These are phyloP conservation scores for Bombus confusus DNA, from an alignment of 1,140 invertebrate species.

Conservation along the genomic window DNA sequence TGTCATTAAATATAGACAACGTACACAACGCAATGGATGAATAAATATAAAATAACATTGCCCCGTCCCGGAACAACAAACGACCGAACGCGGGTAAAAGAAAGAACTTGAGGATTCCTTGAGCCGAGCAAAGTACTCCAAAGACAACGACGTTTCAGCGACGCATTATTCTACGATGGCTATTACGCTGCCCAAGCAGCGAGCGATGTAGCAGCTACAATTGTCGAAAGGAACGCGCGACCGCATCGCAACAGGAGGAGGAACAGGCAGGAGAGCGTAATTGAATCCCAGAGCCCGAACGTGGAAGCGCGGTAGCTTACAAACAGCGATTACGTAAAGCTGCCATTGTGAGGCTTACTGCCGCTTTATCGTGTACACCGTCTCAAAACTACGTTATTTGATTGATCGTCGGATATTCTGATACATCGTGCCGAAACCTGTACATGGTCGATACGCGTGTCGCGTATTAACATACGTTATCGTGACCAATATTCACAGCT, in stretches of 20 bases:
- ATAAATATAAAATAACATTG: not conserved
- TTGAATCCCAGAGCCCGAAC: constrained; percentile 64
- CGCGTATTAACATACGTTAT: constrained; percentile 53
- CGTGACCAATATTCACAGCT: not conserved
- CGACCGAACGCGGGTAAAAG: too few species aligned
- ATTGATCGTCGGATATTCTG: too few species aligned
- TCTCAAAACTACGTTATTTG: constrained; percentile 47
- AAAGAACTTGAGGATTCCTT: not conserved
- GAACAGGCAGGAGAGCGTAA: constrained; percentile 63
- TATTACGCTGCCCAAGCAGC: constrained; percentile 34
- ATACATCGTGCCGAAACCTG: constrained; percentile 17
- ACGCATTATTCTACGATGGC: constrained; percentile 35
- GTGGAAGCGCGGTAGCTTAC: constrained; percentile 67
- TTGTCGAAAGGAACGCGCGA: constrained; percentile 37
- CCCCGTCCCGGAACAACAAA: not conserved
- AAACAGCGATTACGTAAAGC: constrained; percentile 70
- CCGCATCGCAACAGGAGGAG: constrained; percentile 32
- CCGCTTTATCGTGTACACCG: constrained; percentile 41
- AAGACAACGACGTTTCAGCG: constrained; percentile 37
- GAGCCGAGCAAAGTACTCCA: not conserved
- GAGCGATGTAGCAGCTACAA: not conserved
- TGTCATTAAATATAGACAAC: not conserved
- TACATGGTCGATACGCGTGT: constrained; percentile 7
- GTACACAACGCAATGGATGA: not conserved
- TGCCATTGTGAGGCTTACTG: constrained; percentile 59